Evolutionary conservation across 2,113 vertebrate species (phyloP).

Genomic region (Misgurnus mizolepis): DNA sequence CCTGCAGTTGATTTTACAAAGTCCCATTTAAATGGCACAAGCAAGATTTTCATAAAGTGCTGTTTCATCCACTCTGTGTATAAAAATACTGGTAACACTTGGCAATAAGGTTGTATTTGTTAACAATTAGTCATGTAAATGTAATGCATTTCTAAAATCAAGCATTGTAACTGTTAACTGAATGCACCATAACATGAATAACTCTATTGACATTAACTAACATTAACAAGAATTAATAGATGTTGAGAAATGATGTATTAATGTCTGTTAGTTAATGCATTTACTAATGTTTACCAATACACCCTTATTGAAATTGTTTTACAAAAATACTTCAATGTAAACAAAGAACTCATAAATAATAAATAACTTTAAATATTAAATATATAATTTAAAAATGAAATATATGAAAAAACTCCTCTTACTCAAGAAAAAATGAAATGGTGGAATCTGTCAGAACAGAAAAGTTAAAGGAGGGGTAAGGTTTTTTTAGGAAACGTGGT

Average conservation of each 20-base stretch:
- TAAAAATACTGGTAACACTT: too few species aligned
- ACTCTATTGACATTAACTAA: too few species aligned
- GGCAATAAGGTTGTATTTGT: too few species aligned
- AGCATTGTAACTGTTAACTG: too few species aligned
- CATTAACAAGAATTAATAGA: too few species aligned
- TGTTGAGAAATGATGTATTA: too few species aligned
- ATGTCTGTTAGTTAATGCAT: too few species aligned
- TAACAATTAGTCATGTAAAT: too few species aligned
- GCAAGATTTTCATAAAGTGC: slow-evolving; percentile 35
- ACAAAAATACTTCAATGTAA: slow-evolving; percentile 44
- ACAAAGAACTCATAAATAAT: slow-evolving; percentile 44
- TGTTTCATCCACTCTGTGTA: not conserved
- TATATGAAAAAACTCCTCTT: slow-evolving; percentile 2
- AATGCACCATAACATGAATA: too few species aligned
- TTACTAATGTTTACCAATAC: too few species aligned
- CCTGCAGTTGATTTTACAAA: slow-evolving; percentile 25
- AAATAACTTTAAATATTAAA: slow-evolving; percentile 54
- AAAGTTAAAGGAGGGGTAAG: not conserved
- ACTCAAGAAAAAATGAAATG: not conserved
- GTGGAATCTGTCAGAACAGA: not conserved
- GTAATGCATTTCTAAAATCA: too few species aligned
- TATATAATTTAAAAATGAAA: slow-evolving; percentile 25
- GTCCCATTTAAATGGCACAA: not conserved
- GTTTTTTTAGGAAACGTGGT: too few species aligned
- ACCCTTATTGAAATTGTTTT: not conserved